phyloP scores from a whole-genome alignment of 2,888 invertebrate species.

The Limnephilus lunatus region DNA sequence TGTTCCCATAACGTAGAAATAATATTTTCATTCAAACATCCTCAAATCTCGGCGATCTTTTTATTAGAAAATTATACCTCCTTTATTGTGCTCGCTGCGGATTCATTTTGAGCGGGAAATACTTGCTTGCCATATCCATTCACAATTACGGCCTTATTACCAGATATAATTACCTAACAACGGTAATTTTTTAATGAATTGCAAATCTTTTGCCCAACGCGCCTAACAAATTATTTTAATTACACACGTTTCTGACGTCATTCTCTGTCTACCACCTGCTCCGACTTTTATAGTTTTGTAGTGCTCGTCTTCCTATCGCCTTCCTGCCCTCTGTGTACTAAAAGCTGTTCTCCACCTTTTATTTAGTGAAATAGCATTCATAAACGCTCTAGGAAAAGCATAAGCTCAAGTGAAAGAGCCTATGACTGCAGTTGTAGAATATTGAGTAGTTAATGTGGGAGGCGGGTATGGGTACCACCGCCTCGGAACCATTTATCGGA shows the following conservation, averaged over 20 bases:
- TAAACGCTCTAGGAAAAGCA: not conserved
- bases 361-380: not conserved
- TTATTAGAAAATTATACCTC: conserved; percentile 28
- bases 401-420: not conserved
- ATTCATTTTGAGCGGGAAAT: not conserved
- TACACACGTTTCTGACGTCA: conserved; percentile 28
- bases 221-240: conserved; percentile 41
- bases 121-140: not conserved
- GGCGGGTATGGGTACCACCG: too few species aligned
- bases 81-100: conserved; percentile 7
- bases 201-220: conserved; percentile 33
- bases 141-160: not conserved
- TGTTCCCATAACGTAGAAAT: not conserved
- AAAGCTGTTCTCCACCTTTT: not conserved
- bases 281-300: too few species aligned
- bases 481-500: too few species aligned
- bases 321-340: not conserved
- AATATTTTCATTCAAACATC: conserved; percentile 20
- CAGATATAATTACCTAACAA: conserved; percentile 35
- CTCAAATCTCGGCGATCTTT: conserved; percentile 30
- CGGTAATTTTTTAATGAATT: conserved; percentile 44
- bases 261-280: not conserved
- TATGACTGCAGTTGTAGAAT: not conserved
- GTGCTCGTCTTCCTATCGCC: not conserved
- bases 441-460: not conserved